These are phyloP conservation scores for Callinectes sapidus DNA, from an alignment of 2,888 invertebrate genomes.

Conservation along the genomic window DNA sequence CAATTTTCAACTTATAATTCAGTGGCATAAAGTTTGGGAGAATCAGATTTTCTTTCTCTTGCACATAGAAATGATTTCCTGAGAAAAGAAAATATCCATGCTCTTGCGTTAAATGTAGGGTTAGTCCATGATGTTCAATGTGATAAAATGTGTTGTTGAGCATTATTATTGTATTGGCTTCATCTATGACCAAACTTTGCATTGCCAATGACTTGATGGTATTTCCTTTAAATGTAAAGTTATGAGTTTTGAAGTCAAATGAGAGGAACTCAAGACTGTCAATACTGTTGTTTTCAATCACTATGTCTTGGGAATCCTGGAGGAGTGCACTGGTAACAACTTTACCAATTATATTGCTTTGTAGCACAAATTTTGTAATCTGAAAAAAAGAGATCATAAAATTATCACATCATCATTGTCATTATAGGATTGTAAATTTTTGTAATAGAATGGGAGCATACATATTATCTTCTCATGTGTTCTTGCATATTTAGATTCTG, in stretches of 20 bases:
- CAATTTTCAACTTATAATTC: constrained; percentile 32
- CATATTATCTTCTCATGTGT: too few species aligned
- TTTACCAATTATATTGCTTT: constrained; percentile 36
- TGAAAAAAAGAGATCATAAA: constrained; percentile 18
- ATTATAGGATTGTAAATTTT: background rate
- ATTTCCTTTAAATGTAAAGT: constrained; percentile 41
- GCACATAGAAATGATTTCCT: constrained; percentile 39
- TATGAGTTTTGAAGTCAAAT: constrained; percentile 34
- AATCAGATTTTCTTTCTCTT: constrained; percentile 38
- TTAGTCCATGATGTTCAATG: constrained; percentile 44
- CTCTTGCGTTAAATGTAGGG: constrained; percentile 1
- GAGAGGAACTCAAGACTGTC: constrained; percentile 36
- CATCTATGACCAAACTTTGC: constrained; percentile 41
- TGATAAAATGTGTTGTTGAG: constrained; percentile 46
- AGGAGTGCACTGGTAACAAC: constrained; percentile 49
- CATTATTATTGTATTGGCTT: constrained; percentile 21
- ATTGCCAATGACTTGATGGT: constrained; percentile 29
- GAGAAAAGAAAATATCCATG: constrained; percentile 42
- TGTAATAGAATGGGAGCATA: too few species aligned
- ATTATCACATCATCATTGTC: background rate
- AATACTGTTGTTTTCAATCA: constrained; percentile 40
- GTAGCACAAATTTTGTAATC: constrained; percentile 43
- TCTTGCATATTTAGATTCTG: too few species aligned
- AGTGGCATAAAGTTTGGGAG: constrained; percentile 23
- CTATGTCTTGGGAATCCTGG: constrained; percentile 39